Evolutionary conservation across 2,888 invertebrate species (phyloP).

Genomic region (Eristalinus aeneus): DNA sequence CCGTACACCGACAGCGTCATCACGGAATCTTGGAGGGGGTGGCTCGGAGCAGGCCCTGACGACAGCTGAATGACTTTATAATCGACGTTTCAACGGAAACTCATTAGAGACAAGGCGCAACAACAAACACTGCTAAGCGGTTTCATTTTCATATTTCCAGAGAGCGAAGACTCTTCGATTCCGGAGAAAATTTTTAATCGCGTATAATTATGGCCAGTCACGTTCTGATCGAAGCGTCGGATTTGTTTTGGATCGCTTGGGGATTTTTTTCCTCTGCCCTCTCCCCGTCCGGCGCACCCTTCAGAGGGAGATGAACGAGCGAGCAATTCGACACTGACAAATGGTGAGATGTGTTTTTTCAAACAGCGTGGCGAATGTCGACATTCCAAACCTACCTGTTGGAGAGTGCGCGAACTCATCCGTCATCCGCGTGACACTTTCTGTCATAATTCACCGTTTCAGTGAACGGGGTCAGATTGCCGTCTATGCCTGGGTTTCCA

Average conservation of each 20-base stretch:
- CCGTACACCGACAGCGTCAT: background rate
- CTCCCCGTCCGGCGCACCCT: background rate
- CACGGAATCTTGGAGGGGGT: background rate
- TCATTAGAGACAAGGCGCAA: conserved; percentile 31
- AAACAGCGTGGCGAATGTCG: background rate
- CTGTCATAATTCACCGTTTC: background rate
- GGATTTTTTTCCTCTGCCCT: background rate
- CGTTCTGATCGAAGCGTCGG: conserved; percentile 26
- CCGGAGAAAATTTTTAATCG: conserved; percentile 47
- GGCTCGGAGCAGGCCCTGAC: conserved; percentile 5
- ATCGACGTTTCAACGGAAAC: conserved; percentile 39
- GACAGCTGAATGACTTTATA: conserved; percentile 42
- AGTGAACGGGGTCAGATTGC: no score
- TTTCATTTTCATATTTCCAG: background rate
- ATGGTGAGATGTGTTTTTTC: background rate
- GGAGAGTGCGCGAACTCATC: no score
- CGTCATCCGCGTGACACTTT: background rate
- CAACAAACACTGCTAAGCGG: background rate
- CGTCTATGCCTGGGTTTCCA: no score
- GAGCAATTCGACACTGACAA: background rate
- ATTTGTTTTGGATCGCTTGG: conserved; percentile 2
- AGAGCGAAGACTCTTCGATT: background rate
- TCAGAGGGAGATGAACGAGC: background rate
- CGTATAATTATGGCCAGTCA: conserved; percentile 53
- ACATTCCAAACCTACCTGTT: background rate